Evolutionary conservation across 2,113 vertebrate species (phyloP).

Genomic region (Amia ocellicauda): DNA sequence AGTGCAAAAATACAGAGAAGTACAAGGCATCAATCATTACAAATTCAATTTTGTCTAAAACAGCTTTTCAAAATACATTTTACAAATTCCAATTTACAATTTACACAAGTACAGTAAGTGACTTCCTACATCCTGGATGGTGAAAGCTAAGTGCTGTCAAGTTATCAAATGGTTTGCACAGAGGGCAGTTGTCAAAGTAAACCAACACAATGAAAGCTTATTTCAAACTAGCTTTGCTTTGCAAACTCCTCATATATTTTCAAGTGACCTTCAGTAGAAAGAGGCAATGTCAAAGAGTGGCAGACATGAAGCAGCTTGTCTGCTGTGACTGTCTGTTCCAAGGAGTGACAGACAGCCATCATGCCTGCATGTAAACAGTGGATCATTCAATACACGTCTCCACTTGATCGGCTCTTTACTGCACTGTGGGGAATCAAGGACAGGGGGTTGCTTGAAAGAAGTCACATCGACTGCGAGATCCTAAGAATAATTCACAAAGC

Average conservation of each 20-base stretch:
- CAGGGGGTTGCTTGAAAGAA: not conserved
- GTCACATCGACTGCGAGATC: not conserved
- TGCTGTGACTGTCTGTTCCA: not conserved
- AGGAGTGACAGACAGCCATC: conserved; percentile 13
- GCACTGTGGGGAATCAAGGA: conserved; percentile 21
- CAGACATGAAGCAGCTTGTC: conserved; percentile 21
- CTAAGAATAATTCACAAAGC: conserved; percentile 17
- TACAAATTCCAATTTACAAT: no score
- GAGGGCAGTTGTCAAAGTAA: no score
- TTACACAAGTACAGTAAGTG: no score
- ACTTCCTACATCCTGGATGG: no score
- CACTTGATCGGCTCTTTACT: conserved; percentile 20
- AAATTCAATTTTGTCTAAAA: no score
- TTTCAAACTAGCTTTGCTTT: conserved; percentile 23
- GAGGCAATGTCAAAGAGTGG: conserved; percentile 46
- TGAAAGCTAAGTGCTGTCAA: no score
- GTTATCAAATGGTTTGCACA: no score
- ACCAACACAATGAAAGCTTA: conserved; percentile 6
- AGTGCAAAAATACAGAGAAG: no score
- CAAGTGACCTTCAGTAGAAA: conserved; percentile 45
- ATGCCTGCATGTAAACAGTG: conserved; percentile 26
- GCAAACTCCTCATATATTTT: conserved; percentile 11
- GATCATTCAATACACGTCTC: conserved; percentile 28
- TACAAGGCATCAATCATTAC: no score
- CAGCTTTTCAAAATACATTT: no score